Conservation (phyloP, 2,888 invertebrate genomes). For the Apamea epomidion region DNA sequence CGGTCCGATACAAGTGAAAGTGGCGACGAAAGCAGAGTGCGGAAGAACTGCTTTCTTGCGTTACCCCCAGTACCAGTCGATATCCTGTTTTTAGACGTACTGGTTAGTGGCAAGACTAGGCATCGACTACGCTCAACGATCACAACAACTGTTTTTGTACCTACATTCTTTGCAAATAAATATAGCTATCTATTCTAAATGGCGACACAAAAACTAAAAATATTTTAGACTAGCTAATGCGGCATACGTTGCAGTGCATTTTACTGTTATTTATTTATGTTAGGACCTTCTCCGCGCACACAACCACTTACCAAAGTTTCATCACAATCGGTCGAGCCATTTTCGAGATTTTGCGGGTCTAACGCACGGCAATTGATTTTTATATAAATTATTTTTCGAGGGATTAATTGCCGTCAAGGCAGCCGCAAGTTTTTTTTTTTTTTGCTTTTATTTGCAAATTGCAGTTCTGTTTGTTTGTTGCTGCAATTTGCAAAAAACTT, state of each 20-base stretch:
- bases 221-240: neutral
- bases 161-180: neutral
- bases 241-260: too few relatives aligned
- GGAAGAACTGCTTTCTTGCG: conserved; percentile 76
- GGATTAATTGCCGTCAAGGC: neutral
- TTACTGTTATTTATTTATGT: too few relatives aligned
- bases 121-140: neutral
- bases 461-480: neutral
- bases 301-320: too few relatives aligned
- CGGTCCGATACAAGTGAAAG: conserved; percentile 76
- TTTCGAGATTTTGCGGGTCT: too few relatives aligned
- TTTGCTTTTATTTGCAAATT: neutral
- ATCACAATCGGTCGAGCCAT: too few relatives aligned
- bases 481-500: too few relatives aligned
- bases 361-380: too few relatives aligned
- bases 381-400: too few relatives aligned
- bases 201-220: neutral
- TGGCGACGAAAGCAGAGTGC: conserved; percentile 69
- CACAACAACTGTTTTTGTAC: neutral
- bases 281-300: too few relatives aligned
- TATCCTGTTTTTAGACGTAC: conserved; percentile 68
- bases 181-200: neutral
- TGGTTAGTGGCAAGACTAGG: neutral
- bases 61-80: conserved; percentile 49
- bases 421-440: neutral